Evolutionary conservation across 2,888 invertebrate species (phyloP).

Genomic region (Entomobrya proxima): DNA sequence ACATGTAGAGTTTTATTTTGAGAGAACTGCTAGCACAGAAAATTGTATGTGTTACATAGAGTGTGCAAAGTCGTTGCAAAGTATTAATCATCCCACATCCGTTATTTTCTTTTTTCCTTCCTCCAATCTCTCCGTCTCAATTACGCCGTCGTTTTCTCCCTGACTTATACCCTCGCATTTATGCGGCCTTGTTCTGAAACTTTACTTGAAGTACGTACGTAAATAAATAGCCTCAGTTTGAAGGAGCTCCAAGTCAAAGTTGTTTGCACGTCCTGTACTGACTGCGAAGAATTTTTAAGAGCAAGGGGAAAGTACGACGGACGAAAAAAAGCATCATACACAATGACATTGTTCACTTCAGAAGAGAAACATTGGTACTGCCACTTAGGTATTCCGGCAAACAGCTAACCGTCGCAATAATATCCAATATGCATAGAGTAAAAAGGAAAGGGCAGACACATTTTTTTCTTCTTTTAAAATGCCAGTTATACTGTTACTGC

Average conservation of each 20-base stretch:
- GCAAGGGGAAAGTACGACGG: not conserved
- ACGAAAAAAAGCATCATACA: not conserved
- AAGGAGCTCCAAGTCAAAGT: not conserved
- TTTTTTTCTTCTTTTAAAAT: too few relatives aligned
- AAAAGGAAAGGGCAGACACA: slow-evolving; percentile 32
- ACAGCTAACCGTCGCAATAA: not conserved
- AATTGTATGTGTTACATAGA: not conserved
- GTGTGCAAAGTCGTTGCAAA: slow-evolving; percentile 20
- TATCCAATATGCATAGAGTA: slow-evolving; percentile 6
- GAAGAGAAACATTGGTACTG: not conserved
- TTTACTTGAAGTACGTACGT: slow-evolving; percentile 40
- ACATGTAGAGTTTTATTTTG: not conserved
- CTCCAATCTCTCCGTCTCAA: slow-evolving; percentile 59
- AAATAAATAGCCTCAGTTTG: not conserved
- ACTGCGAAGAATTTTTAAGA: not conserved
- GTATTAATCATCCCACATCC: slow-evolving; percentile 59
- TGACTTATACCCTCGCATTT: slow-evolving; percentile 20
- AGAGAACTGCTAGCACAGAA: not conserved
- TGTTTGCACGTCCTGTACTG: slow-evolving; percentile 16
- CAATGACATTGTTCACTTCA: slow-evolving; percentile 1
- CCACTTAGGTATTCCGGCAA: slow-evolving; percentile 12
- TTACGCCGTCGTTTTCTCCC: slow-evolving; percentile 39
- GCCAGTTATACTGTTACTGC: too few relatives aligned
- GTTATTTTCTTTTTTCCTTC: slow-evolving; percentile 54
- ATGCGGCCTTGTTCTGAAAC: slow-evolving; percentile 48